These are phyloP conservation scores for Molorchus minor DNA, from an alignment of 2,888 invertebrate genomes.

Conservation along the genomic window DNA sequence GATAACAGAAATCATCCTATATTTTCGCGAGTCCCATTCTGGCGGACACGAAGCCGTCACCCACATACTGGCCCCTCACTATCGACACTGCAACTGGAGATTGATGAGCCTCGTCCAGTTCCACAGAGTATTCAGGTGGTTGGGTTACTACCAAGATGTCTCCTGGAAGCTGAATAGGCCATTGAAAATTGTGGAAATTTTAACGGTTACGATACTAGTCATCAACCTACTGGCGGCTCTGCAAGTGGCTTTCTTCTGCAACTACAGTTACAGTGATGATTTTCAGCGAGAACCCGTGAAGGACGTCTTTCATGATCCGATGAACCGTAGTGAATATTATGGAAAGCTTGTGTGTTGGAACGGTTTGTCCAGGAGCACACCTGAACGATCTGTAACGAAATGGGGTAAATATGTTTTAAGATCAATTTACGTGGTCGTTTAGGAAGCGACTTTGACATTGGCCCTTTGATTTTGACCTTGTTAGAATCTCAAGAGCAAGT, in stretches of 20 bases:
- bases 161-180: conserved; percentile 4
- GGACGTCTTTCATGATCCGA: neutral
- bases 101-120: conserved; percentile 29
- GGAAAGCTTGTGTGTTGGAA: conserved; percentile 10
- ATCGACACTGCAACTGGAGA: conserved; percentile 22
- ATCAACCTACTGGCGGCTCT: conserved; percentile 25
- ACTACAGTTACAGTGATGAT: conserved; percentile 1
- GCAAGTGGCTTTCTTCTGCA: conserved; percentile 9
- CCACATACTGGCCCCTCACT: conserved; percentile 11
- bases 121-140: conserved; percentile 29
- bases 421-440: too few species aligned
- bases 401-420: neutral
- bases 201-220: conserved; percentile 14
- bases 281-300: neutral
- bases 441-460: too few species aligned
- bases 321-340: neutral
- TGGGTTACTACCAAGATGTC: conserved; percentile 22
- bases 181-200: conserved; percentile 20
- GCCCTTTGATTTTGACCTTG: too few species aligned
- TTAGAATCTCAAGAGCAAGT: too few species aligned
- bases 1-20: conserved; percentile 18
- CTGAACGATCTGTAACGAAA: neutral
- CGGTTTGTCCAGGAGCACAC: neutral
- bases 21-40: neutral
- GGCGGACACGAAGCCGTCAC: neutral